Evolutionary conservation across 2,113 vertebrate genomes (phyloP).

Genomic region (Centrocercus urophasianus): DNA sequence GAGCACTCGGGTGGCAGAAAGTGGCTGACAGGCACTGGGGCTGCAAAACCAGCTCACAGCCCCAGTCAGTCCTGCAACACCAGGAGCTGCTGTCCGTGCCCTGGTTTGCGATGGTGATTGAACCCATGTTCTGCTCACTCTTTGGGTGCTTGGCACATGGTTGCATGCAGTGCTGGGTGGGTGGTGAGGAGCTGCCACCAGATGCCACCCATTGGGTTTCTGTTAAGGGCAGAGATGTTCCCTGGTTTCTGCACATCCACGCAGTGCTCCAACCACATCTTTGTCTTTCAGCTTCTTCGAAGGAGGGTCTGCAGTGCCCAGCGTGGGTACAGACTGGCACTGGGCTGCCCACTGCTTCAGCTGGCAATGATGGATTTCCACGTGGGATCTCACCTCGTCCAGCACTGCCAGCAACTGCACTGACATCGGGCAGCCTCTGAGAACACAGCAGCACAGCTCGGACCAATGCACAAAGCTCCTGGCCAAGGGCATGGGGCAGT

Average conservation of each 20-base stretch:
- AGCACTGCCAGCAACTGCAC: neutral
- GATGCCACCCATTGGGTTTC: neutral
- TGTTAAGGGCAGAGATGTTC: neutral
- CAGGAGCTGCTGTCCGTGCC: accelerated
- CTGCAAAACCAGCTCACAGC: neutral
- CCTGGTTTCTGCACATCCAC: neutral
- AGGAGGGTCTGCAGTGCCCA: neutral
- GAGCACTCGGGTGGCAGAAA: neutral
- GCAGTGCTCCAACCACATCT: accelerated
- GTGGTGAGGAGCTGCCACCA: neutral
- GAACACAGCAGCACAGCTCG: neutral
- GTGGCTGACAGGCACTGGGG: neutral
- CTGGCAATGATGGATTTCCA: accelerated
- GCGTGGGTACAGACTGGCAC: accelerated
- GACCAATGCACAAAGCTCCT: neutral
- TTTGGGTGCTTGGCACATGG: neutral
- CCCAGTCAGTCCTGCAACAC: accelerated
- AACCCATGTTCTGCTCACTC: neutral
- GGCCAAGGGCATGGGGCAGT: neutral
- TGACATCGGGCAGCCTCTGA: neutral
- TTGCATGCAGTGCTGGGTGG: accelerated
- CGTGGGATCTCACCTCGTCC: neutral
- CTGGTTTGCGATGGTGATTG: neutral
- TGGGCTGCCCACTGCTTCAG: accelerated
- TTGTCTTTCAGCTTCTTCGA: neutral